Percentiles rank a stretch among this genome's conserved stretches.
Conservation (phyloP, 1,140 invertebrate species). For the Mylabris phalerata region DNA sequence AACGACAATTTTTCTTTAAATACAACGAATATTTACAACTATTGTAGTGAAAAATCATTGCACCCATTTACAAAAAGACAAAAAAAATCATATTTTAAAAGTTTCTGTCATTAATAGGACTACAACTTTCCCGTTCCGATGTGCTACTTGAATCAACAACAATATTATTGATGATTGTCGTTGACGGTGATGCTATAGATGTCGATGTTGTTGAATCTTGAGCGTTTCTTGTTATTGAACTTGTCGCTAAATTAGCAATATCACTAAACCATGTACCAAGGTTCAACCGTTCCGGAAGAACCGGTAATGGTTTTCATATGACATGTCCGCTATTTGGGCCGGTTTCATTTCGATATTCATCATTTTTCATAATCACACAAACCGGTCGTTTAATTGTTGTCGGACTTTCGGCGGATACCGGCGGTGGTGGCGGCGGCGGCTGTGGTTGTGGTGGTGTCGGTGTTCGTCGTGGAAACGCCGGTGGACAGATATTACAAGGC, state of each 20-base stretch:
- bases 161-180: slow-evolving; percentile 2
- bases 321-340: slow-evolving; percentile 51
- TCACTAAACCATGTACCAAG: slow-evolving; percentile 48
- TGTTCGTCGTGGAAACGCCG: slow-evolving; percentile 38
- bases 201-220: no score
- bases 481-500: slow-evolving; percentile 41
- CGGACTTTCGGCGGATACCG: slow-evolving; percentile 39
- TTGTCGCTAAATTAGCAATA: slow-evolving; percentile 36
- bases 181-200: neutral
- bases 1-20: no score
- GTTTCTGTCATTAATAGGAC: slow-evolving; percentile 13
- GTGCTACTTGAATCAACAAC: slow-evolving; percentile 6
- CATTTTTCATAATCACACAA: slow-evolving; percentile 51
- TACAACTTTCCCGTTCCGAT: slow-evolving; percentile 31
- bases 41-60: no score
- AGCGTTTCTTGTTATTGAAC: slow-evolving; percentile 6
- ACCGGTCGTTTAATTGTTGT: slow-evolving; percentile 43
- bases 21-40: no score
- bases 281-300: slow-evolving; percentile 55
- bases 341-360: slow-evolving; percentile 41
- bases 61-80: no score
- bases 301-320: slow-evolving; percentile 76
- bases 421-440: slow-evolving; percentile 23
- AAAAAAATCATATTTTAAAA: no score
- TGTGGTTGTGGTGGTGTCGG: slow-evolving; percentile 31